A percentile compares a stretch with the other conserved stretches of the same genome.
These are phyloP conservation scores for Ellobius talpinus DNA, from an alignment of 2,113 vertebrate genomes.

Conservation along the genomic window DNA sequence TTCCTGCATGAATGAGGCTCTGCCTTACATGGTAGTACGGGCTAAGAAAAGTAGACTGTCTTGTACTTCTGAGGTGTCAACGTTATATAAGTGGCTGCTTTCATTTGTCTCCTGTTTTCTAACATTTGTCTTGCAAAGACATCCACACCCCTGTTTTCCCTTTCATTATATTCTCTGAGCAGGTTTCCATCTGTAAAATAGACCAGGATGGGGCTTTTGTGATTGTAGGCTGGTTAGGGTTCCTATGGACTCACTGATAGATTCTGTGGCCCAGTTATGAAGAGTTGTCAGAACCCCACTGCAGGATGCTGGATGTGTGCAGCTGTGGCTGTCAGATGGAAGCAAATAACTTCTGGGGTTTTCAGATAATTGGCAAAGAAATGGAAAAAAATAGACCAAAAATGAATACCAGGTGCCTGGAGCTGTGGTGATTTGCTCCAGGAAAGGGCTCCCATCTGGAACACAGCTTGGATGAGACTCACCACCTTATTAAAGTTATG, in stretches of 20 bases:
- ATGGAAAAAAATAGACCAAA: background rate
- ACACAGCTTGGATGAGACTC: conserved; percentile 5
- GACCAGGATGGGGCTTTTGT: background rate
- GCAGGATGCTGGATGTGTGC: background rate
- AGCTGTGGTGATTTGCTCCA: conserved; percentile 25
- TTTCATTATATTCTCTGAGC: background rate
- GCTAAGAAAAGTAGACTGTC: background rate
- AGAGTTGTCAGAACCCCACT: background rate
- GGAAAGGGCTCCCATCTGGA: conserved; percentile 51
- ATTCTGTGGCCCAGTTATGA: background rate
- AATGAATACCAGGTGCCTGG: background rate
- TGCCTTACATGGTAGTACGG: background rate
- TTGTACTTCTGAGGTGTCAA: background rate
- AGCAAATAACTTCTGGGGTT: background rate
- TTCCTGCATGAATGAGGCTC: background rate
- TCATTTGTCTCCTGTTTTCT: background rate
- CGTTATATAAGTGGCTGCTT: background rate
- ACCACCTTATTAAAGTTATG: conserved; percentile 37
- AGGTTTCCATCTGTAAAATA: background rate
- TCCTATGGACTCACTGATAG: background rate
- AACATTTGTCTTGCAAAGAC: background rate
- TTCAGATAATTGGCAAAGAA: conserved; percentile 30
- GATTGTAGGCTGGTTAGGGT: background rate
- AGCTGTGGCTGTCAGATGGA: background rate
- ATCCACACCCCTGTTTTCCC: background rate